Conservation (phyloP, 2,113 vertebrate species). For the Clinocottus analis region DNA sequence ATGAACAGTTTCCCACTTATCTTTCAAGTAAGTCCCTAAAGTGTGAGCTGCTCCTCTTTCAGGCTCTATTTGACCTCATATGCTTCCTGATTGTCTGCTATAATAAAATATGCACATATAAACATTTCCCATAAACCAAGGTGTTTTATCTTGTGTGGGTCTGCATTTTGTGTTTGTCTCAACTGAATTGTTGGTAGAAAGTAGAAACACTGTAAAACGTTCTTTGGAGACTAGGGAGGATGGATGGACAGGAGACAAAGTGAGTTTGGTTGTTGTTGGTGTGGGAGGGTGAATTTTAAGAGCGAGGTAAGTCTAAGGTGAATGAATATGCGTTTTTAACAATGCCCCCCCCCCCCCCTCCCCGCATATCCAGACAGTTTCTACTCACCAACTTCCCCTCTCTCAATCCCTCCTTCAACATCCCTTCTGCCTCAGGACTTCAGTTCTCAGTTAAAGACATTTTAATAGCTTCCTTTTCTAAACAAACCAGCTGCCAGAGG, state of each 20-base stretch:
- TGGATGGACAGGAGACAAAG: neutral
- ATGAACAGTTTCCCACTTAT: neutral
- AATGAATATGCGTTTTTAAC: constrained; percentile 54
- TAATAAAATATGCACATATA: neutral
- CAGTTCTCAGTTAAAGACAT: constrained; percentile 73
- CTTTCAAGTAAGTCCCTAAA: neutral
- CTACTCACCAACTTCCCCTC: constrained; percentile 37
- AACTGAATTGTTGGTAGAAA: neutral
- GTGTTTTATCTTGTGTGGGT: neutral
- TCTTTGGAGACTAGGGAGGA: neutral
- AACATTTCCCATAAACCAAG: neutral
- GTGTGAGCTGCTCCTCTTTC: neutral
- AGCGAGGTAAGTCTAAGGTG: constrained; percentile 8
- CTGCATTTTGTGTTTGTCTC: neutral
- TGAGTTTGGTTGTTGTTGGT: neutral
- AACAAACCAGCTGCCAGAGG: constrained; percentile 74
- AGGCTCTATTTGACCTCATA: neutral
- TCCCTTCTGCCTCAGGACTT: constrained; percentile 67
- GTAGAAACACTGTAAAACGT: neutral
- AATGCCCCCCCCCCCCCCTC: constrained; percentile 30
- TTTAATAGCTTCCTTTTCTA: constrained; percentile 85
- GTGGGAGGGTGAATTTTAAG: neutral
- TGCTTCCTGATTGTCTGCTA: neutral
- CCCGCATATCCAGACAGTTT: constrained; percentile 35
- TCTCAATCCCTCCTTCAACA: constrained; percentile 43